Base-by-base conservation (phyloP, 2,797 vertebrate species). In the Peromyscus nudipes region DNA sequence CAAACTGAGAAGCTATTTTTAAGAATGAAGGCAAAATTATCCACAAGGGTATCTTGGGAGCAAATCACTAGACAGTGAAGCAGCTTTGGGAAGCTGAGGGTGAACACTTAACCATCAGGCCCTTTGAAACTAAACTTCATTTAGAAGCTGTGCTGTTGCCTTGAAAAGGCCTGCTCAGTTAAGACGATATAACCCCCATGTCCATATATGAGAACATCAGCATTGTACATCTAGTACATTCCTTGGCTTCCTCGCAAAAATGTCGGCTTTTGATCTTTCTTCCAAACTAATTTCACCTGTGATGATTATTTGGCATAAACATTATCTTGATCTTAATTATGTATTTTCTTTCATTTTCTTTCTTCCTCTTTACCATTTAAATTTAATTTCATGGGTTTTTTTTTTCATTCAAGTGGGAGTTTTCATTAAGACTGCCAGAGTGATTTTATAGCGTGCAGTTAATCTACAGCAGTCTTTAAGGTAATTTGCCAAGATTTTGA, bases 401-500 rank as follows among this genome's bases (percentile, higher is more conserved):
- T 64, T 96, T 95, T 91, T 60, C 46, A 95, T 85, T 71, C 46
- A 60, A 92, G 65, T 64, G 12, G 29, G 69, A 88, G 23, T 73
- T 92, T 97, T 91, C 60, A 85, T 95, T 92, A 65, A 94, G 86
- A 67, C 62, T 76, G 43, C 64, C 90, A 88, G 37, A 82, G 25
- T 55, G 55, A 95, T 80, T 86, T 96, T 49, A 91, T 94, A 75
- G 86, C 81, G 11, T 81, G 29, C 37, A 93, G 73, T 94, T 92
- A 94, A 96, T 84, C 57, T 95, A 93, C 60, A 92, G 76, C 76
- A 34, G 21, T 95, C 81, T 96, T 91, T 75, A 55, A 7, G 91
- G 89, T 89, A 89, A 83, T 77, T 34, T 55, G 86, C 75, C 79
- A 95, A 92, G 57, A 43, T 91, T 97, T 94, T 96, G 17, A 95